A percentile compares a stretch with the other conserved stretches of the same genome.
These are phyloP conservation scores for Acropternis orthonyx DNA, from an alignment of 2,797 vertebrate genomes.

Conservation along the genomic window DNA sequence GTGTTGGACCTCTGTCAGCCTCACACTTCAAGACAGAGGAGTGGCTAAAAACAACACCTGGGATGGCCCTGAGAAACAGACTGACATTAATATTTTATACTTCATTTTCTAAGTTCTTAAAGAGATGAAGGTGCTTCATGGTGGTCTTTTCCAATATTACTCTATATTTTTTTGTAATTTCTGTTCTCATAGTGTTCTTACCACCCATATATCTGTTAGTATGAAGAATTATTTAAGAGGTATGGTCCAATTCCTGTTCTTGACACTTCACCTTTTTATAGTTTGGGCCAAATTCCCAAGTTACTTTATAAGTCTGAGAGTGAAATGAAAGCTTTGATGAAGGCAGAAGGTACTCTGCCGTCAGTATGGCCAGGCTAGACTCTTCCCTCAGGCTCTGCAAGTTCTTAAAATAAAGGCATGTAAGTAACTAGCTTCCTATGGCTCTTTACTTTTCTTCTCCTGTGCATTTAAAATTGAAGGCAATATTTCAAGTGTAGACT, in stretches of 20 bases:
- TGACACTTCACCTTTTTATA: not conserved
- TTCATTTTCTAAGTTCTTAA: not conserved
- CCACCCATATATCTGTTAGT: not conserved
- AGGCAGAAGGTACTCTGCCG: not conserved
- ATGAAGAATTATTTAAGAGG: not conserved
- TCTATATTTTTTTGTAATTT: not conserved
- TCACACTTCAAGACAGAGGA: not conserved
- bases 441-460: not conserved
- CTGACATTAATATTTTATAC: not conserved
- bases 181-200: not conserved
- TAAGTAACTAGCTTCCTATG: not conserved
- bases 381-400: not conserved
- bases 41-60: not conserved
- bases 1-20: not conserved
- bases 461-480: not conserved
- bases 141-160: not conserved
- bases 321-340: not conserved
- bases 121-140: not conserved
- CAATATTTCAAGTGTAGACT: not conserved
- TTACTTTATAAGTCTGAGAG: not conserved
- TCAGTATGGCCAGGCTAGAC: not conserved
- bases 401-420: not conserved
- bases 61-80: not conserved
- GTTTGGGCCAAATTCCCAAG: not conserved
- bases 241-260: not conserved